Conservation (phyloP, 2,888 invertebrate species). For the Myopa tessellatipennis region DNA sequence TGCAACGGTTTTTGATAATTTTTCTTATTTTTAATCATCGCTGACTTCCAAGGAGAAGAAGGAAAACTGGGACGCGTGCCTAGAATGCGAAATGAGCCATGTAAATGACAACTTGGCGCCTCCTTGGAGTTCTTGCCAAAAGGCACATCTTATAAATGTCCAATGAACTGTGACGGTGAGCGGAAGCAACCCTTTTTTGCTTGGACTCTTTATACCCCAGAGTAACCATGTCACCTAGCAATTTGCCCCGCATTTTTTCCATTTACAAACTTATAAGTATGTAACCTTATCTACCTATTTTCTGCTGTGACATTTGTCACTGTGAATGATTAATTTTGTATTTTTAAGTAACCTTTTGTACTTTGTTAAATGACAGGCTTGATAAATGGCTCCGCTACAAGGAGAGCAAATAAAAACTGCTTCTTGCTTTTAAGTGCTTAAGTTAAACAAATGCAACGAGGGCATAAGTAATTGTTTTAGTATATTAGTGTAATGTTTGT, state of each 20-base stretch:
- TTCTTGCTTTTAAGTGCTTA: constrained; percentile 13
- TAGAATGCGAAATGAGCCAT: constrained; percentile 56
- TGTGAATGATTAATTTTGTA: constrained; percentile 36
- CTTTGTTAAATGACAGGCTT: constrained; percentile 30
- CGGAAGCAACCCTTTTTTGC: constrained; percentile 6
- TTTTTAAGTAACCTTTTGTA: constrained; percentile 36
- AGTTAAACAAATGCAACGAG: constrained; percentile 10
- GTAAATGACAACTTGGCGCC: constrained; percentile 50
- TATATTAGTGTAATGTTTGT: neutral
- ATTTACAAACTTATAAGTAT: neutral
- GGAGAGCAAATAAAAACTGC: constrained; percentile 17
- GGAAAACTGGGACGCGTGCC: constrained; percentile 48
- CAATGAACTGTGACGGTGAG: constrained; percentile 2
- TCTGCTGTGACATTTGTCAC: constrained; percentile 21
- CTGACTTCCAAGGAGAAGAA: neutral
- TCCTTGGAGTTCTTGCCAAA: constrained; percentile 11
- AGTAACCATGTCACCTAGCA: constrained; percentile 5
- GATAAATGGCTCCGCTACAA: constrained; percentile 26
- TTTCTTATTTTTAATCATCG: constrained; percentile 38
- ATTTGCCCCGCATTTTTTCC: constrained; percentile 14
- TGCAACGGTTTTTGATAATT: constrained; percentile 7
- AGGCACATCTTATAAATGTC: constrained; percentile 20
- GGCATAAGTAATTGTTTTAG: constrained; percentile 14
- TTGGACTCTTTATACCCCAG: neutral
- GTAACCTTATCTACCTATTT: neutral